phyloP scores from a whole-genome alignment of 2,888 invertebrate species.

The Cheilosia impressa region DNA sequence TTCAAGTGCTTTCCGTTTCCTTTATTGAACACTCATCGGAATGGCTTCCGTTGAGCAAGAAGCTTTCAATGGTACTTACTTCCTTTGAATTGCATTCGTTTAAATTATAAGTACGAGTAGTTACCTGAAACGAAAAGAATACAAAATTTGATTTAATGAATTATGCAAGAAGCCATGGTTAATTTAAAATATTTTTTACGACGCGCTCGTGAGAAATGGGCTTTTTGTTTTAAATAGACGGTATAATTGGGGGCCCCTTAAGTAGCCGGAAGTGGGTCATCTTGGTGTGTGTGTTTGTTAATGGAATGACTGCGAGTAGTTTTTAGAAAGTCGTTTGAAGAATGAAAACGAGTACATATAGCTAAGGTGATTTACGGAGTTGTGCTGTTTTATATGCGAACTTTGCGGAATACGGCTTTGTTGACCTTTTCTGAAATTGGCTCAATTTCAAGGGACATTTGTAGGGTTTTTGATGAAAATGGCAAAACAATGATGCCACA shows the following conservation, averaged over 20 bases:
- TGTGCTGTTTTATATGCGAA: background rate
- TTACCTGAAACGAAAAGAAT: conserved; percentile 57
- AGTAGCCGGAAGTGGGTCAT: conserved; percentile 22
- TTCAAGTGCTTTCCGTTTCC: conserved; percentile 54
- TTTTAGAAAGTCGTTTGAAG: conserved; percentile 29
- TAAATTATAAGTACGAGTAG: conserved; percentile 32
- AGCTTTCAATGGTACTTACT: conserved; percentile 35
- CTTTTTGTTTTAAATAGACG: background rate
- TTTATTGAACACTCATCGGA: conserved; percentile 42
- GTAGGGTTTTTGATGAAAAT: too few species aligned
- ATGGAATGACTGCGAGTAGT: background rate
- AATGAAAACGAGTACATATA: background rate
- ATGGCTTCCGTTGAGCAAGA: conserved; percentile 43
- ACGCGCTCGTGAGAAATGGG: background rate
- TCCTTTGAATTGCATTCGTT: conserved; percentile 33
- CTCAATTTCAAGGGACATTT: too few species aligned
- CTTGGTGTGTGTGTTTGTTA: conserved; percentile 6
- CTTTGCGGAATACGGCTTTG: too few species aligned
- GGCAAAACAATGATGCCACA: too few species aligned
- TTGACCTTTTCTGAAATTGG: too few species aligned
- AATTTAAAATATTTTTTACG: conserved; percentile 22
- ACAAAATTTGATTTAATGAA: conserved; percentile 38
- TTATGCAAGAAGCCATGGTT: conserved; percentile 42
- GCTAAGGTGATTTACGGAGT: background rate
- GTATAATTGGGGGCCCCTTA: background rate